phyloP scores from a whole-genome alignment of 2,888 invertebrate genomes.

The Scaptodrosophila latifasciaeformis region DNA sequence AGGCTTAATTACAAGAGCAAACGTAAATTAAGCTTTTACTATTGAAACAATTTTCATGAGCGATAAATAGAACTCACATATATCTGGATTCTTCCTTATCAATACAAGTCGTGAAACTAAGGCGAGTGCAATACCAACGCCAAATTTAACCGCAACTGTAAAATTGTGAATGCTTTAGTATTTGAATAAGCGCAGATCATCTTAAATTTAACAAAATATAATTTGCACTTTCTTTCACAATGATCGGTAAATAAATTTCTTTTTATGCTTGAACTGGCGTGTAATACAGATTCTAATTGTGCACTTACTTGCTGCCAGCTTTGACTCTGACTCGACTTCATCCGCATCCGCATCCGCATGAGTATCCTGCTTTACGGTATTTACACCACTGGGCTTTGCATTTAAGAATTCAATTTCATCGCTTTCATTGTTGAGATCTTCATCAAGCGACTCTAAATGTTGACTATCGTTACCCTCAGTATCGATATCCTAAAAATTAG shows the following conservation, averaged over 20 bases:
- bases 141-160: constrained; percentile 91
- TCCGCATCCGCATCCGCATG: constrained; percentile 28
- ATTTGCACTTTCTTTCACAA: constrained; percentile 74
- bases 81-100: constrained; percentile 81
- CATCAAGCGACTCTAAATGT: constrained; percentile 62
- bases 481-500: too few species aligned
- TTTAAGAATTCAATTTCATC: constrained; percentile 45
- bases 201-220: constrained; percentile 23
- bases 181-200: constrained; percentile 22
- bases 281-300: not conserved
- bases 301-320: constrained; percentile 71
- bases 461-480: too few species aligned
- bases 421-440: constrained; percentile 72
- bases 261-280: not conserved
- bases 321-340: constrained; percentile 49
- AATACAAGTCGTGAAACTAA: constrained; percentile 90
- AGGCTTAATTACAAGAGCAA: too few species aligned
- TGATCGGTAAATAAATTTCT: constrained; percentile 14
- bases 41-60: too few species aligned
- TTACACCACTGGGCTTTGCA: constrained; percentile 36
- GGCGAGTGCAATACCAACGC: constrained; percentile 88
- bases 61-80: constrained; percentile 71
- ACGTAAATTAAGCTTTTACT: too few species aligned
- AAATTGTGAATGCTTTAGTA: constrained; percentile 75
- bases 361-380: constrained; percentile 15